Percentiles rank a stretch among this genome's conserved stretches.
Conservation (phyloP, 2,797 vertebrate species). For the Scolopax rusticola region DNA sequence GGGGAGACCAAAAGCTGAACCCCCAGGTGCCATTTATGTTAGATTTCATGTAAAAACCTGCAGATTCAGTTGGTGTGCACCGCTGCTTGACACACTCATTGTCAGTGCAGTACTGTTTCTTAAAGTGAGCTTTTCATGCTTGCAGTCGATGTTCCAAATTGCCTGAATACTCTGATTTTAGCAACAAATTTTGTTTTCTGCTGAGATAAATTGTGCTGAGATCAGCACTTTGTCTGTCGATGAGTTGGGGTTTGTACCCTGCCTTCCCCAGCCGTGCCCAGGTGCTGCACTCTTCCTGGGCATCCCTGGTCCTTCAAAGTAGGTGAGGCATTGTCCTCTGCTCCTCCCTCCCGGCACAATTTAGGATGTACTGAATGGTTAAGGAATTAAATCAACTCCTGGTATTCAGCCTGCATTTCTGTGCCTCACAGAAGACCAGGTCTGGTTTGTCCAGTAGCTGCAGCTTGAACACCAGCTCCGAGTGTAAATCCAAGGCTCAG, state of each 20-base stretch:
- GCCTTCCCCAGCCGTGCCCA: rapidly evolving
- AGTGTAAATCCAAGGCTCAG: background rate
- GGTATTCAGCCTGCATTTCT: background rate
- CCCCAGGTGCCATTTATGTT: rapidly evolving
- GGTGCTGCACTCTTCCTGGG: background rate
- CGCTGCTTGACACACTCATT: background rate
- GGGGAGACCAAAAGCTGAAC: background rate
- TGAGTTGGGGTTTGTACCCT: background rate
- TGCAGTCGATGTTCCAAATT: background rate
- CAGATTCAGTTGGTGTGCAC: background rate
- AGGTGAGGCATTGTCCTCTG: rapidly evolving
- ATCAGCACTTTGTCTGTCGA: background rate
- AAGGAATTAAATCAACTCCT: background rate
- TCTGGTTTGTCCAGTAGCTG: background rate
- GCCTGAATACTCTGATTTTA: background rate
- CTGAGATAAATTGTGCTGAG: background rate
- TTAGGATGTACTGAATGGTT: background rate
- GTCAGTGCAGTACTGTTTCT: background rate
- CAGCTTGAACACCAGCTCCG: background rate
- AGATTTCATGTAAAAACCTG: background rate
- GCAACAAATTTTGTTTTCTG: background rate
- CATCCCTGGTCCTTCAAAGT: background rate
- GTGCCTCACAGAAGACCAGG: background rate
- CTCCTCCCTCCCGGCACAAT: background rate
- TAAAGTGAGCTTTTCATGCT: background rate